phyloP scores from a whole-genome alignment of 2,113 vertebrate species.

The Nibea coibor region DNA sequence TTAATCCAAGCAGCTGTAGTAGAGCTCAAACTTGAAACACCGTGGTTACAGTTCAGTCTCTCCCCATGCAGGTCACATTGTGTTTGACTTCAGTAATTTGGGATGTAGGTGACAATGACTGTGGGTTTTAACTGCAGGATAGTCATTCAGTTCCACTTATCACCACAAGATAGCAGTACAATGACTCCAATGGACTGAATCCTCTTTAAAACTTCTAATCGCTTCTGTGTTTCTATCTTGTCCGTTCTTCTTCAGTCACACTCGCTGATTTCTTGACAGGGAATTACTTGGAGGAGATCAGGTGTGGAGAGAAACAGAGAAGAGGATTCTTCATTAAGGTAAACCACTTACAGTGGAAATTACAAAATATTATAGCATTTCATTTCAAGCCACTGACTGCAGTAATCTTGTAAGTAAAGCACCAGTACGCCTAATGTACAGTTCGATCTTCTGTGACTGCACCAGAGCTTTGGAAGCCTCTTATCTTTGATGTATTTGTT shows the following conservation, averaged over 20 bases:
- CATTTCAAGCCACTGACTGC: neutral
- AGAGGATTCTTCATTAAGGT: neutral
- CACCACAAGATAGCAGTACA: constrained; percentile 23
- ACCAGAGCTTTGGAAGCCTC: neutral
- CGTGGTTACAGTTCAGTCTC: neutral
- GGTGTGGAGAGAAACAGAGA: neutral
- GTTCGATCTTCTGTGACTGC: neutral
- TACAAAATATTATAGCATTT: neutral
- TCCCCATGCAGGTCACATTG: too few species aligned
- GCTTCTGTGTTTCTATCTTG: neutral
- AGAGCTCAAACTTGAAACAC: neutral
- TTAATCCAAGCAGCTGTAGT: neutral
- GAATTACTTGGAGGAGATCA: constrained; percentile 5
- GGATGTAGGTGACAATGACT: neutral
- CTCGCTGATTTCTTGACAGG: constrained; percentile 19
- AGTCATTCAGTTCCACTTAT: neutral
- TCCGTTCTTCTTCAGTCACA: constrained; percentile 1
- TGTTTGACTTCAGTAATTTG: too few species aligned
- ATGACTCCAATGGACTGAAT: neutral
- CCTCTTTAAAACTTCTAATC: constrained; percentile 11
- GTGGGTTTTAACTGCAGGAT: neutral
- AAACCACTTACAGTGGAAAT: constrained; percentile 8
- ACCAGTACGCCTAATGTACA: neutral
- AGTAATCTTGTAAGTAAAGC: neutral
- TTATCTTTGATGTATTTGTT: neutral